These are phyloP conservation scores for Halcyon senegalensis DNA, from an alignment of 2,113 vertebrate species.

Conservation along the genomic window DNA sequence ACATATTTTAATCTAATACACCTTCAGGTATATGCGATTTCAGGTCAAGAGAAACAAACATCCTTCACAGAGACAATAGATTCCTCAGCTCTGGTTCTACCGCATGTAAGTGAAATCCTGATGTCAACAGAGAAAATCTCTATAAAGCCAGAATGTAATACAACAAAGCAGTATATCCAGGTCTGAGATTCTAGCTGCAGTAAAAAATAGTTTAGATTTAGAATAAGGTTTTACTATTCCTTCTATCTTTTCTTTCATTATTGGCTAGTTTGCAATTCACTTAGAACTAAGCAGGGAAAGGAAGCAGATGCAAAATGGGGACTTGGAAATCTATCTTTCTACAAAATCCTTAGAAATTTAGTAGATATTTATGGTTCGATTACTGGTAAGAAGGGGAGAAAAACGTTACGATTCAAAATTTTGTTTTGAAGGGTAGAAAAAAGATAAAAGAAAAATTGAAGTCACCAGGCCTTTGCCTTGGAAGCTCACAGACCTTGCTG, in stretches of 20 bases:
- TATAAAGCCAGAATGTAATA: accelerated
- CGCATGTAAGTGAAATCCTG: neutral
- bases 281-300: neutral
- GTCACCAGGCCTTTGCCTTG: conserved; percentile 63
- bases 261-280: neutral
- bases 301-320: neutral
- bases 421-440: neutral
- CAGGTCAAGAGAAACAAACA: neutral
- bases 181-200: neutral
- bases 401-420: conserved; percentile 13
- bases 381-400: neutral
- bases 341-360: neutral
- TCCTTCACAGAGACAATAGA: neutral
- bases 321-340: neutral
- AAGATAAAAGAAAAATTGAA: neutral
- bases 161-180: neutral
- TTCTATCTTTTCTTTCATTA: neutral
- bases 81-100: neutral
- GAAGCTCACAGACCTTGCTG: conserved; percentile 68
- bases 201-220: neutral
- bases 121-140: neutral
- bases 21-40: neutral
- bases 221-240: neutral
- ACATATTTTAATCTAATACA: neutral
- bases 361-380: neutral